Conservation (phyloP, 2,797 vertebrate species). For the Todus mexicanus region DNA sequence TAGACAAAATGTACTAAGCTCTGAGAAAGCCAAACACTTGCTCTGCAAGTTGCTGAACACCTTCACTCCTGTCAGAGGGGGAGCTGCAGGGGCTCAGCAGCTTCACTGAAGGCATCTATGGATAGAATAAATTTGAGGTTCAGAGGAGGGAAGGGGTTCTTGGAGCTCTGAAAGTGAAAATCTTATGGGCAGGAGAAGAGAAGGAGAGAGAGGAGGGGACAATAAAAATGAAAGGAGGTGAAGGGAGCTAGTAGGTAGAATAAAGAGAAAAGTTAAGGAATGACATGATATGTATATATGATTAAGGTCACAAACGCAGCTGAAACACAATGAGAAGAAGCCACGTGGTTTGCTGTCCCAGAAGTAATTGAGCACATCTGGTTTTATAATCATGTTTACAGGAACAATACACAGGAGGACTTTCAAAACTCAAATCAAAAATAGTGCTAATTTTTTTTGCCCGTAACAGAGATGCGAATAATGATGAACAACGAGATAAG, state of each 20-base stretch:
- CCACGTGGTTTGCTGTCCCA: background rate
- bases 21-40: background rate
- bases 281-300: background rate
- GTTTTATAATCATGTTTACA: background rate
- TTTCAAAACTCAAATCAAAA: background rate
- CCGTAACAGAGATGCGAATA: background rate
- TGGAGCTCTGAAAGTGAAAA: background rate
- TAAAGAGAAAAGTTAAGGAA: background rate
- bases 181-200: background rate
- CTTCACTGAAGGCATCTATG: fast-evolving
- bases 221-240: background rate
- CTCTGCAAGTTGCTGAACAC: background rate
- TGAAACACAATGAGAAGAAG: background rate
- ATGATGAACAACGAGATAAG: background rate
- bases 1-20: background rate
- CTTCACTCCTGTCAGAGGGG: background rate
- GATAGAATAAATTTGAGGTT: background rate
- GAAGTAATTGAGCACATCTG: background rate
- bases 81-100: background rate
- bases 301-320: background rate
- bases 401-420: background rate
- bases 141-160: background rate
- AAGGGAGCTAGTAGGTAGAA: background rate
- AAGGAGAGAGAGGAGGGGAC: background rate
- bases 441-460: background rate